Base-by-base conservation (phyloP, 1,140 invertebrate species). In the Arctopsyche grandis region DNA sequence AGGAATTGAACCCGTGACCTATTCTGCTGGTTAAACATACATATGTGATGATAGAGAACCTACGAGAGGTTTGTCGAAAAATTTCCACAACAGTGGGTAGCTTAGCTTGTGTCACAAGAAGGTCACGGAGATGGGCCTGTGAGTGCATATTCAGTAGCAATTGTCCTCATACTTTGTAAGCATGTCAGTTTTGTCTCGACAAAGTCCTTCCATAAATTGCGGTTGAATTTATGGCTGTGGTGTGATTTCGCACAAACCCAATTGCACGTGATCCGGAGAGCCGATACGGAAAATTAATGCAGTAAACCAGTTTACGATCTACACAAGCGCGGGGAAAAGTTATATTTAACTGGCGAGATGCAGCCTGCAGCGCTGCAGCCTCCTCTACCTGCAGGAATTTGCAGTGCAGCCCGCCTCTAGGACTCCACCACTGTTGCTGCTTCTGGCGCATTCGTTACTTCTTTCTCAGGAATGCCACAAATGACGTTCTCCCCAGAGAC, bases 211-310 rank as follows among this genome's bases (percentile, higher is more conserved):
- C 10, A 52, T 52, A 16, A 14, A 52, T 52, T 52, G 16, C 48
- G 16, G 48, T 52, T 52, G 12, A 52, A 52, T 52, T 38, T 52
- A 52, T 52, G 48, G 48, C 48, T 1, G 16, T 52, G 48, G 48
- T 66, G 63, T 22, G 21, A 66, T 29, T 66, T 66, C 14, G 24
- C 63, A 26, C 63, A 66, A 66, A 66, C 14, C 21, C 63, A 22
- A 66, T 66, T 66, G 63, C 24, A 77, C 78, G 46, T 75, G 77
- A 70, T 79, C 63, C 76, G 77, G 77, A 70, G 52, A 79, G 60
- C 56, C 75, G 69, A 78, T 79, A 79, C 77, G 77, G 66, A 69
- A 77, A 79, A 81, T 81, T 60, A 81, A 77, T 77, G 80, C 80
- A 73, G 66, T 43, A 81, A 81, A 81, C 80, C 80, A 77, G 80